These are phyloP conservation scores for Cecidostiba fungosa DNA, from an alignment of 2,888 invertebrate species.

Conservation along the genomic window DNA sequence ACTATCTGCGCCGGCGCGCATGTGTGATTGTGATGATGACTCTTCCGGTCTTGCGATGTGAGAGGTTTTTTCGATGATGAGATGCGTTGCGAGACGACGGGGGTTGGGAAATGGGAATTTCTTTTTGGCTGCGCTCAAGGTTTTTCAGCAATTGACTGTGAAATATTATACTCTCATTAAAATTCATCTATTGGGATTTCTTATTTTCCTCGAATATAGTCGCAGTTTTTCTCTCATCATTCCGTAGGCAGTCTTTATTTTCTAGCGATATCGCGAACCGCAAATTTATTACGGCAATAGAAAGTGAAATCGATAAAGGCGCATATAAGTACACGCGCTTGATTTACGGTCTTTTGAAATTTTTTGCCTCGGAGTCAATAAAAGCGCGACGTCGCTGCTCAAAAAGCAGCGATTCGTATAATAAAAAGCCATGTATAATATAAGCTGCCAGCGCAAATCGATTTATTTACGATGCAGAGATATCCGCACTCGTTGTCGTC, in stretches of 20 bases:
- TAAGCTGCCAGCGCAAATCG: background rate
- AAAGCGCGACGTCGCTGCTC: background rate
- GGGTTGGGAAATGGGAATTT: background rate
- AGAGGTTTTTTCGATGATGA: background rate
- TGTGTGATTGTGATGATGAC: conserved; percentile 21
- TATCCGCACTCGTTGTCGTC: background rate
- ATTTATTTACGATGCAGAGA: conserved; percentile 1
- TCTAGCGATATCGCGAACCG: background rate
- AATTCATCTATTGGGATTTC: no score
- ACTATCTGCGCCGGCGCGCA: conserved; percentile 20
- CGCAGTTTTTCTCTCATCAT: background rate
- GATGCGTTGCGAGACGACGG: background rate
- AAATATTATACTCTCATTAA: background rate
- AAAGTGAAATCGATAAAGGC: conserved; percentile 7
- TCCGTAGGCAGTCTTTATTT: background rate
- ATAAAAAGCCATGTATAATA: no score
- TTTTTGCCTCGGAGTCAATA: background rate
- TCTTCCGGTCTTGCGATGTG: conserved; percentile 50
- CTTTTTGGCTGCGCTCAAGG: background rate
- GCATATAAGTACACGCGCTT: background rate
- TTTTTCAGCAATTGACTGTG: background rate
- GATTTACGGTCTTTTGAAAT: background rate
- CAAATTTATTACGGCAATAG: conserved; percentile 12
- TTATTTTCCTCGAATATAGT: background rate
- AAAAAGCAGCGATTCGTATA: background rate